Evolutionary conservation across 2,797 vertebrate genomes (phyloP), one percentile per base, ranked within the genome.

Genomic region (Allobates femoralis): DNA sequence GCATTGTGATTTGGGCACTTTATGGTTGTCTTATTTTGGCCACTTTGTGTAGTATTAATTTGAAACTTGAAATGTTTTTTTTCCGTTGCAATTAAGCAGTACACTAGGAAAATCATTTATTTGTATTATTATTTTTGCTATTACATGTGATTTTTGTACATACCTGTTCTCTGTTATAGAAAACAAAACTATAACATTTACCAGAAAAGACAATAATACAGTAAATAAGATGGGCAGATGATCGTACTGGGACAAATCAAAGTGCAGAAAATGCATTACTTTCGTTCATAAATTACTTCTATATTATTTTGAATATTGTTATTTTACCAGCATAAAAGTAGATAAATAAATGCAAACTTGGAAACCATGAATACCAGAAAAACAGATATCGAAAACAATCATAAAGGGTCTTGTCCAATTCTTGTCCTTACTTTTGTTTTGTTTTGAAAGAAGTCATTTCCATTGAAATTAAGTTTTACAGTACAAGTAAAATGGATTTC

Each of bases 381-480:
- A 76, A 28, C 26, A 30, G 28, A 78, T 26, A 26, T 56, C 30
- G 55, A 18, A 46, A 83, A 28, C n/a, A 15, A 58, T 53, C 64
- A 53, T 30, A n/a, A 2, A 71, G 8, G 64, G 66, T 73, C 55
- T 71, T 73, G 71, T 18, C 55, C 34, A 60, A 58, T 83, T 55
- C 69, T 50, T 41, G 69, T 79, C 73, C 41, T 32, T 77, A 55
- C 53, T 55, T 7, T 64, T 23, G 79, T 82, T 86, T 55, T 66
- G 74, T 64, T 78, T 82, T 81, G 85, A 69, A 75, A 75, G 51
- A 86, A 77, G 50, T 77, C 12, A 86, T 86, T 86, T 86, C 79
- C 53, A 78, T 76, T 82, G 79, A 82, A 86, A 86, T 82, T 51
- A 86, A 76, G 79, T 66, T 86, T 82, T 82, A 82, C 85, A 82